Conservation (phyloP, 2,113 vertebrate species). For the Protobothrops mucrosquamatus region DNA sequence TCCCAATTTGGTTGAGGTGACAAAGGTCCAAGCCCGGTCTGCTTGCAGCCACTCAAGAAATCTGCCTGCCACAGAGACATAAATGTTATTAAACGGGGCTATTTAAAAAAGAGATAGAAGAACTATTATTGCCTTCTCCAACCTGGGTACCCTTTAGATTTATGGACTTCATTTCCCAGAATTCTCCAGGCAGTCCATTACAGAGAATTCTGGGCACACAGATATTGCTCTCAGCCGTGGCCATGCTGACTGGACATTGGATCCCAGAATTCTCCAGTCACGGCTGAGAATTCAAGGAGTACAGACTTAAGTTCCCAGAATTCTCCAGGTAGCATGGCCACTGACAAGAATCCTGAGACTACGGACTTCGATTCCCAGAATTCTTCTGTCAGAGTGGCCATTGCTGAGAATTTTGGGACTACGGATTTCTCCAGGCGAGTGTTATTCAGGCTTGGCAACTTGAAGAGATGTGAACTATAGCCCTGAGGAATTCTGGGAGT, state of each 20-base stretch:
- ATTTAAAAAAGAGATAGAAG: neutral
- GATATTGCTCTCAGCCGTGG: neutral
- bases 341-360: neutral
- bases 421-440: neutral
- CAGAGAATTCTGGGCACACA: neutral
- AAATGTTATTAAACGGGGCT: neutral
- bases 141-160: neutral
- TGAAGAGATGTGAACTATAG: neutral
- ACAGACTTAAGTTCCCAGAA: neutral
- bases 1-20: neutral
- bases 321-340: neutral
- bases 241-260: neutral
- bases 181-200: neutral
- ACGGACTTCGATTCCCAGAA: neutral
- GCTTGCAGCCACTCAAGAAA: neutral
- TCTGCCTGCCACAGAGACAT: neutral
- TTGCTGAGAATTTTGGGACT: neutral
- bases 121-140: neutral
- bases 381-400: neutral
- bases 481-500: neutral
- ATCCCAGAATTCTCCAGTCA: neutral
- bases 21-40: neutral
- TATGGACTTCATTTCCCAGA: neutral
- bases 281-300: neutral
- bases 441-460: neutral